Base-by-base conservation (phyloP, 2,888 invertebrate genomes). In the Alentia gelatinosa region DNA sequence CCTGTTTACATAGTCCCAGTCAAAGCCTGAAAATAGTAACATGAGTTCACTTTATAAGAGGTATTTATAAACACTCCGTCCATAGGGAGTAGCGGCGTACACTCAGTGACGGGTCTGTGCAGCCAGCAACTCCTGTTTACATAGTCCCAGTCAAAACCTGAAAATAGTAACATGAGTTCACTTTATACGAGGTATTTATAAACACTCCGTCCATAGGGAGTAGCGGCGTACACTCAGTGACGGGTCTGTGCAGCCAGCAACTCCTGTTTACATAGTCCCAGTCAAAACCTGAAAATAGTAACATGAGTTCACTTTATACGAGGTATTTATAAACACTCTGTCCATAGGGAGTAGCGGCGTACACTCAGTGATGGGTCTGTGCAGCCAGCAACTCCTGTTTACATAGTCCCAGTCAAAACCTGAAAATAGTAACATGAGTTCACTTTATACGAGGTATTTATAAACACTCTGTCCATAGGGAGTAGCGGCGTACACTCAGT, bases 91-190 rank as follows among this genome's bases (percentile, higher is more conserved):
- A 83, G 42, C 7, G 37, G 83, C 9, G 5, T 39, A 26, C 83
- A 83, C 30, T 83, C 83, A 9, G 83, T 83, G 42, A 1, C 26
- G 0, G 5, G 26, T 9, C 3, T 35, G 26, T 83, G 83, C 1
- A 83, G 15, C 83, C 83, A 83, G 39, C 83, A 83, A 26, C 39
- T 35, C 0, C 39, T 30, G 42, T 30, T 26, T 9, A 9, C 39
- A 1, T n/a, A 7, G 42, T 83, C 37, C 83, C 83, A 83, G 23
- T 83, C 83, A 39, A 40, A 83, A 23, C 83, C 83, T 83, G 56
- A 12, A 47, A 7, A 47, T 47, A n/a, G 47, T 9, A 47, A 19
- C 47, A 47, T 47, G 9, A 47, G 47, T 47, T 12, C 47, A 47
- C 9, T 12, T 47, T 12, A 47, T 9, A 47, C 47, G 9, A 47